Evolutionary conservation across 2,113 vertebrate genomes (phyloP), one percentile per base, ranked within the genome.

Genomic region (Nymphicus hollandicus): DNA sequence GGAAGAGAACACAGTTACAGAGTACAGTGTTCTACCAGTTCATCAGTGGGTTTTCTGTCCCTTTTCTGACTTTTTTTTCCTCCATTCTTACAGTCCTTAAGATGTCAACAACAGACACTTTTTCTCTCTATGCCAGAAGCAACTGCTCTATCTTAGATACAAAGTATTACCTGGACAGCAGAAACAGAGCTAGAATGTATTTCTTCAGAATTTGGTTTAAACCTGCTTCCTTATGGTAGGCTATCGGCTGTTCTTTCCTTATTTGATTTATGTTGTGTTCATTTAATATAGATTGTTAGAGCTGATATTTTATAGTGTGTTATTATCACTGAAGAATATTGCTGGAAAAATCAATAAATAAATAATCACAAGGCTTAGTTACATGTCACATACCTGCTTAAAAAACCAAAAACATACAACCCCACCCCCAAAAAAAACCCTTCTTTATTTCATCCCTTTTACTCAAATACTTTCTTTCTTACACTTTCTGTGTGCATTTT

Each of bases 351-450:
- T 46, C 14, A 79, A 55, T 52, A n/a, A 61, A 89, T 46, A 87
- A 85, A 77, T 56, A 82, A 76, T 72, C 12, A 43, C 24, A 80
- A 53, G 17, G 7, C 88, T 60, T 66, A 81, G 13, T 56, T 87
- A 83, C 16, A 86, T 10, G 4, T 56, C 46, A 87, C n/a, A 52
- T 4, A 39, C 6, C 14, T 43, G 18, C 8, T 46, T 41, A 39
- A 69, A 69, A 76, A 23, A 46, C 22, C 2, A 23, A 60, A 60
- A 24, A 8, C 6, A 28, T 35, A 61, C 25, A 31, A 6, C 0
- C 2, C 2, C 2, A 25, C 33, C 19, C 9, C 6, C 25, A 5
- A 33, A 43, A 77, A 9, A 43, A 4, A 1, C 1, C 2, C 1
- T 4, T 35, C 16, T 39, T 55, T 60, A 69, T 81, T 94, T 81